Evolutionary conservation across 2,888 invertebrate species (phyloP).

Genomic region (Tenodera sinensis): DNA sequence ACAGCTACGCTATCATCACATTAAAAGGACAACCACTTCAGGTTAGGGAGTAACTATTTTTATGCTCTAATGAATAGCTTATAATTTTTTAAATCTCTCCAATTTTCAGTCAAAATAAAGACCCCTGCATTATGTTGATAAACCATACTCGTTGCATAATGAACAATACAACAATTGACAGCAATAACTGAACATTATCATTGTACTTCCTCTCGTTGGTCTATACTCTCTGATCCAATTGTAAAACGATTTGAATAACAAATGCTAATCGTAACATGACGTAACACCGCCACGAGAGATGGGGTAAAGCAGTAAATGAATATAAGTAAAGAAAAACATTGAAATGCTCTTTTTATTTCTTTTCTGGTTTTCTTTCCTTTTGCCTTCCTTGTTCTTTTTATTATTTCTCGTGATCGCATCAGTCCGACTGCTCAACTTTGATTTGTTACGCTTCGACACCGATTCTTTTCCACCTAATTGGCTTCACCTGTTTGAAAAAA

Average conservation of each 20-base stretch:
- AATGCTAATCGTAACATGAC: background rate
- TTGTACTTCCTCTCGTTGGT: no score
- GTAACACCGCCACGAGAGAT: background rate
- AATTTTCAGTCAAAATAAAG: no score
- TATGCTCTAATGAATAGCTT: no score
- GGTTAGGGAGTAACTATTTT: no score
- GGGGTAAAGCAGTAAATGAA: background rate
- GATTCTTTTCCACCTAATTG: constrained; percentile 29
- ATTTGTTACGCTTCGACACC: constrained; percentile 19
- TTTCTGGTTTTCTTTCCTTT: background rate
- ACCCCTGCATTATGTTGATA: no score
- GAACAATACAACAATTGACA: no score
- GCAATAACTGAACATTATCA: no score
- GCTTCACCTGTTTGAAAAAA: constrained; percentile 7
- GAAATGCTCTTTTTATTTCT: background rate
- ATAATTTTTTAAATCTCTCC: no score
- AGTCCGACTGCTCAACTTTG: background rate
- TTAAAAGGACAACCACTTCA: no score
- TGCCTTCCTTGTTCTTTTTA: background rate
- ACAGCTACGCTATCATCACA: no score
- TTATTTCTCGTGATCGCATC: background rate
- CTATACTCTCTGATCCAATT: no score
- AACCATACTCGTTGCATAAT: no score
- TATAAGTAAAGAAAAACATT: background rate
- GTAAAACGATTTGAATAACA: background rate